Evolutionary conservation across 1,140 invertebrate genomes (phyloP).

Genomic region (honey bee (Apis mellifera)): DNA sequence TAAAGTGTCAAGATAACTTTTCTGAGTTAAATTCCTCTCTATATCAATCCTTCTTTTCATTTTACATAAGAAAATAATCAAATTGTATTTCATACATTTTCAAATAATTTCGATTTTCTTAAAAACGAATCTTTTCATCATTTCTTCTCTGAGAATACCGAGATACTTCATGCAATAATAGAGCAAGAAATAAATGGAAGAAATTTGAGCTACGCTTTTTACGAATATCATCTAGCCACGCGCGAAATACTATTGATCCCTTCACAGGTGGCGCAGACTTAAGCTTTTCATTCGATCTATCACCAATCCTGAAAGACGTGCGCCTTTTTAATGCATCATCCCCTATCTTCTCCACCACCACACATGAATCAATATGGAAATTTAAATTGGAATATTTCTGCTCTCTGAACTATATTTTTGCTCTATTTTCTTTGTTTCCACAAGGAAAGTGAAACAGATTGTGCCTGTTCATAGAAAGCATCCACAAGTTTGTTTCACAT

Average conservation of each 20-base stretch:
- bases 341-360: not conserved
- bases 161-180: not conserved
- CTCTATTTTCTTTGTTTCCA: not conserved
- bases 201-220: not conserved
- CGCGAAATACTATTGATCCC: conserved; percentile 20
- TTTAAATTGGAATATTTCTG: not conserved
- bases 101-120: too few species aligned
- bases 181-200: not conserved
- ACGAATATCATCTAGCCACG: conserved; percentile 7
- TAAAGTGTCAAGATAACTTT: too few species aligned
- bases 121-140: too few species aligned
- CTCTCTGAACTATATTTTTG: not conserved
- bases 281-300: conserved; percentile 6
- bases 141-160: too few species aligned
- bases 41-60: too few species aligned
- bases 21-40: too few species aligned
- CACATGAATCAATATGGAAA: not conserved
- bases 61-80: too few species aligned
- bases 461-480: not conserved
- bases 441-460: not conserved
- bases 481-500: not conserved
- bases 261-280: not conserved
- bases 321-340: not conserved
- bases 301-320: not conserved
- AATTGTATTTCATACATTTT: too few species aligned